Conservation (phyloP, 2,888 invertebrate species). For the Liposcelis brunnea region DNA sequence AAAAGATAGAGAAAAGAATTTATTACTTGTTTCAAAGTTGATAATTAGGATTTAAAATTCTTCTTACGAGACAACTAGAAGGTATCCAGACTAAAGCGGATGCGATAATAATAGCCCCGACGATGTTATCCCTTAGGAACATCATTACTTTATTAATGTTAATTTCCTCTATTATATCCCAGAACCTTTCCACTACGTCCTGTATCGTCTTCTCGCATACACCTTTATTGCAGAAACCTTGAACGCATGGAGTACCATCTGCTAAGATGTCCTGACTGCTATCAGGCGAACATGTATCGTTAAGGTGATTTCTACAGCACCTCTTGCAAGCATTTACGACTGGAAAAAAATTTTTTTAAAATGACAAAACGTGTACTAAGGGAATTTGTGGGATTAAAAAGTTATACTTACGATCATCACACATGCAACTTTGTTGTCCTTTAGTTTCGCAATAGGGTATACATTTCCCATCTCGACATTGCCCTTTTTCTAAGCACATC, state of each 20-base stretch:
- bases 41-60: background rate
- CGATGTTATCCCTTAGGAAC: conserved; percentile 82
- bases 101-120: conserved; percentile 77
- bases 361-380: background rate
- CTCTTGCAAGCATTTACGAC: conserved; percentile 85
- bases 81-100: conserved; percentile 93
- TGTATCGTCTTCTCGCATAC: conserved; percentile 86
- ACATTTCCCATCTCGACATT: conserved; percentile 80
- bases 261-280: conserved; percentile 76
- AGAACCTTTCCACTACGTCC: conserved; percentile 89
- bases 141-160: conserved; percentile 82
- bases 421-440: conserved; percentile 88
- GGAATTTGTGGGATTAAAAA: too few relatives aligned
- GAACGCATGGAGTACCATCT: conserved; percentile 89
- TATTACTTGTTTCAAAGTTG: background rate
- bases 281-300: conserved; percentile 81
- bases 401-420: conserved; percentile 59
- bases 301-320: conserved; percentile 80
- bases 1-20: background rate
- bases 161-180: conserved; percentile 94
- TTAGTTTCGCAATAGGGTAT: conserved; percentile 90
- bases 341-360: conserved; percentile 30
- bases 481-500: conserved; percentile 78
- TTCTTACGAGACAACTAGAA: conserved; percentile 55
- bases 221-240: conserved; percentile 93